Evolutionary conservation across 2,113 vertebrate species (phyloP).

Genomic region (Motacilla alba): DNA sequence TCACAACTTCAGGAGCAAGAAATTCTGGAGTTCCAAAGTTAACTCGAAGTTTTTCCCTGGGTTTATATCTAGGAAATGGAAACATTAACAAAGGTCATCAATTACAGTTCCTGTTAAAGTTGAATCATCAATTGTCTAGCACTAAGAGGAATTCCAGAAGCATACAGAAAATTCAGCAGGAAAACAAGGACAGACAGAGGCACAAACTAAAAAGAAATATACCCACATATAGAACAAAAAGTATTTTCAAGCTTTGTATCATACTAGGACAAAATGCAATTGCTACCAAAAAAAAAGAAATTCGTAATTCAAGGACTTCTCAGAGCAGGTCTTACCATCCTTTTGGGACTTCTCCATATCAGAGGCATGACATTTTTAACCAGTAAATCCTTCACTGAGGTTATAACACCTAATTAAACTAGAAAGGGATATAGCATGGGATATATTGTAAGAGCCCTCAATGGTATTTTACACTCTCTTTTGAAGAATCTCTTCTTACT

Average conservation of each 20-base stretch:
- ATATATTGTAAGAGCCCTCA: not conserved
- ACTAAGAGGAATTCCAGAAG: not conserved
- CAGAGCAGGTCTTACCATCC: not conserved
- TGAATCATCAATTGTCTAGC: not conserved
- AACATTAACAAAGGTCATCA: not conserved
- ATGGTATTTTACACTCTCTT: not conserved
- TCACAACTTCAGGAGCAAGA: slow-evolving; percentile 95
- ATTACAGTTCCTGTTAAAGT: not conserved
- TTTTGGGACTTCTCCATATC: not conserved
- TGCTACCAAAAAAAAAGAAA: not conserved
- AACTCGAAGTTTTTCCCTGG: slow-evolving; percentile 92
- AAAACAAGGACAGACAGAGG: not conserved
- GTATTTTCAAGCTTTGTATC: not conserved
- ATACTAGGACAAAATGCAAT: not conserved
- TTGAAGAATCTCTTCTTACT: not conserved
- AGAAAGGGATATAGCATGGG: not conserved
- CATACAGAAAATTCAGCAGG: not conserved
- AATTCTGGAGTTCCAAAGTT: slow-evolving; percentile 98
- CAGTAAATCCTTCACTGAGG: not conserved
- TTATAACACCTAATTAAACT: not conserved
- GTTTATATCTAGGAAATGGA: slow-evolving; percentile 84
- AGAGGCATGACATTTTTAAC: not conserved
- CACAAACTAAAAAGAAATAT: not conserved
- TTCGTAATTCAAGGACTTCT: not conserved
- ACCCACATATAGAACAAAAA: not conserved